Base-by-base conservation (phyloP, 2,888 invertebrate genomes). In the Drosophila austrosaltans region DNA sequence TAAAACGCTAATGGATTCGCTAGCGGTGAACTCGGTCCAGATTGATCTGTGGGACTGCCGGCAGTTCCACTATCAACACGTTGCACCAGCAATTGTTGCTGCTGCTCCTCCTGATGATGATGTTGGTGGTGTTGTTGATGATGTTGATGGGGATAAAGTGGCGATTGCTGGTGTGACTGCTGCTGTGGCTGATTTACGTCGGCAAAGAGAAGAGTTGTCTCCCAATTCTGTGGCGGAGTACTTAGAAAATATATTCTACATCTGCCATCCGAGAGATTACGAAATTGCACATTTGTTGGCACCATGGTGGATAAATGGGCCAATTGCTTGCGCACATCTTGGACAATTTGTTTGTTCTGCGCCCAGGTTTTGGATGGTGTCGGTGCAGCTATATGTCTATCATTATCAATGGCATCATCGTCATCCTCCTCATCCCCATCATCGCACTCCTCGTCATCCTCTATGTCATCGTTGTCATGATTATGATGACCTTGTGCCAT, bases 171-270 rank as follows among this genome's bases (percentile, higher is more conserved):
- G 2, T 22, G 48, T 7, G 48, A 25, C 42, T 36, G 68, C 22
- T 30, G 73, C 39, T 78, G 72, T 12, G 28, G 39, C 7, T 94
- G 93, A 57, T 95, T 94, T n/a, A 98, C 94, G 91, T 98, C 98
- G 0, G 96, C 95, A 89, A 96, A 98, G 0, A 98, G 93, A 10
- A 98, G 93, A 0, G 98, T 98, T 2, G 97, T 97, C 92, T 98
- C 98, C 95, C 97, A 96, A 16, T 96, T 96, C 87, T 96, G 97
- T 61, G 96, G 96, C 0, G 97, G 97, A 25, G 96, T 96, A 81
- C 97, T 96, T 72, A 98, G 93, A 91, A 98, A 98, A 92, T 98
- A 98, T 86, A 98, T 95, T 87, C 98, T 94, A 10, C 95, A 96
- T 81, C 96, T 95, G 40, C 96, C 96, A 92, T 96, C 96, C 63